Conservation (phyloP, 1,140 invertebrate genomes). For the Achroia grisella region DNA sequence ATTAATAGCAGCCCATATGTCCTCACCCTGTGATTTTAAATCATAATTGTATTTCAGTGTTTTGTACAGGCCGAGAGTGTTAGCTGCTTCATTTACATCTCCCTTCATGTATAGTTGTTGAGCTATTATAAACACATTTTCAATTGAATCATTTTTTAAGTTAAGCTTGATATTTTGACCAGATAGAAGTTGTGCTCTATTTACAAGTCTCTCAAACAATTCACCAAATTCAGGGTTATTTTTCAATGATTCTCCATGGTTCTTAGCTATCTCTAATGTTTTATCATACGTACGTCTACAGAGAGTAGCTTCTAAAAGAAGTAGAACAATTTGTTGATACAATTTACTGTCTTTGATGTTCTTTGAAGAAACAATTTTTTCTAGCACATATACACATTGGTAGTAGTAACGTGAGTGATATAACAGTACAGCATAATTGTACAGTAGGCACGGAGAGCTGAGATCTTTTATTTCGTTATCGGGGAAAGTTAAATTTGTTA, state of each 20-base stretch:
- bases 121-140: slow-evolving; percentile 69
- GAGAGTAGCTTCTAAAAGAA: slow-evolving; percentile 65
- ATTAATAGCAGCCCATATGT: slow-evolving; percentile 81
- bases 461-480: slow-evolving; percentile 69
- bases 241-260: slow-evolving; percentile 39
- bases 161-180: slow-evolving; percentile 66
- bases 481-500: slow-evolving; percentile 75
- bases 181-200: slow-evolving; percentile 69
- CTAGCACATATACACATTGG: slow-evolving; percentile 82
- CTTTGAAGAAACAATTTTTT: slow-evolving; percentile 64
- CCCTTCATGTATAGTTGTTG: slow-evolving; percentile 75
- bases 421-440: slow-evolving; percentile 88
- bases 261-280: slow-evolving; percentile 51
- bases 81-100: slow-evolving; percentile 73
- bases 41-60: slow-evolving; percentile 61
- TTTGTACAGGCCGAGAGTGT: slow-evolving; percentile 69
- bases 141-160: slow-evolving; percentile 62
- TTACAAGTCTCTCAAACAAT: slow-evolving; percentile 63
- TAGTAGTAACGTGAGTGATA: slow-evolving; percentile 88
- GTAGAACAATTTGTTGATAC: slow-evolving; percentile 59
- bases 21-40: slow-evolving; percentile 59
- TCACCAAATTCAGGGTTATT: slow-evolving; percentile 47
- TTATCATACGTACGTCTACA: slow-evolving; percentile 58
- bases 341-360: slow-evolving; percentile 59
- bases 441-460: slow-evolving; percentile 74